phyloP scores from a whole-genome alignment of 2,797 vertebrate species.

The Limnodromus scolopaceus region DNA sequence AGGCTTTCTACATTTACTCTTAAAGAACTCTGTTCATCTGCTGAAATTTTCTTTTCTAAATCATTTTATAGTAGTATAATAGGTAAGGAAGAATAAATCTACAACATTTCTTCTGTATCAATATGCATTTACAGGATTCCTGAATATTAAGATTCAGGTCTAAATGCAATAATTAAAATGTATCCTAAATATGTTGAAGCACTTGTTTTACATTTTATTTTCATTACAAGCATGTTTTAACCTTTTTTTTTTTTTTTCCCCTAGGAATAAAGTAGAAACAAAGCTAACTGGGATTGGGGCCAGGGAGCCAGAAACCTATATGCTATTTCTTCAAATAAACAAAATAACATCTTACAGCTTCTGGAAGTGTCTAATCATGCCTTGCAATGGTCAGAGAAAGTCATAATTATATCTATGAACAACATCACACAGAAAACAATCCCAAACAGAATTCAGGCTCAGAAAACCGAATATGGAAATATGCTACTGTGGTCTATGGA shows the following conservation, averaged over 20 bases:
- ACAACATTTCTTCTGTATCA: background rate
- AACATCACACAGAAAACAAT: background rate
- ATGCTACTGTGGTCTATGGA: background rate
- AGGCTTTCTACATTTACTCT: conserved; percentile 17
- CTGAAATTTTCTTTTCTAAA: conserved; percentile 25
- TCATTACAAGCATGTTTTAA: background rate
- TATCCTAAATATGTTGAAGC: background rate
- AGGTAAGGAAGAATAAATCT: background rate
- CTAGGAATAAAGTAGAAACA: background rate
- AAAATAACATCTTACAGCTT: background rate
- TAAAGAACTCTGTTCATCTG: background rate
- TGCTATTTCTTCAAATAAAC: too few species aligned
- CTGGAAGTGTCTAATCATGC: background rate
- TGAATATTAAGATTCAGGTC: background rate
- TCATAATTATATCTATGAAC: background rate
- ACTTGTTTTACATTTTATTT: background rate
- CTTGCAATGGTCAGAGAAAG: background rate
- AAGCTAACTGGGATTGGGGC: background rate
- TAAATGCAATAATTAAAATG: background rate
- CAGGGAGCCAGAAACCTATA: too few species aligned
- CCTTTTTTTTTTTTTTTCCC: background rate
- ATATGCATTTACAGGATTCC: background rate
- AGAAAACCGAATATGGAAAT: background rate
- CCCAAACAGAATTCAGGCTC: background rate
- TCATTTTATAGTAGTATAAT: background rate